Conservation (phyloP, 2,113 vertebrate genomes). For the Hydrolagus affinis region DNA sequence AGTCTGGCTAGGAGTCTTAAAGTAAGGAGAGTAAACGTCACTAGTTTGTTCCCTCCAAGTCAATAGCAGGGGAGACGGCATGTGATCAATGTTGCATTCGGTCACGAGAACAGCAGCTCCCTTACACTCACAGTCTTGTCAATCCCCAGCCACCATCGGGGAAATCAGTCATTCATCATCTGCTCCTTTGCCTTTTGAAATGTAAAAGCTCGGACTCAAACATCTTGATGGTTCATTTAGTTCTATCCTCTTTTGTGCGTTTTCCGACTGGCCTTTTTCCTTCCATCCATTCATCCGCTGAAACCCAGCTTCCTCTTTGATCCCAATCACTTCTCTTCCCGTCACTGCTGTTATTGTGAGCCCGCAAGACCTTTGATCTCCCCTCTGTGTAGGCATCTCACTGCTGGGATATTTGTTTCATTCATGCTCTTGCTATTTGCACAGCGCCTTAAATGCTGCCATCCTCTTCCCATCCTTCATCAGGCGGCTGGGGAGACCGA, state of each 20-base stretch:
- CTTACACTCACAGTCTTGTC: too few relatives aligned
- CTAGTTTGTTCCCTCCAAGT: too few relatives aligned
- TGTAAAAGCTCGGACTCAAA: conserved; percentile 45
- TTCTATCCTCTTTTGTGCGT: conserved; percentile 39
- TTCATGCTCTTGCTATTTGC: conserved; percentile 38
- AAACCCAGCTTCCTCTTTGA: conserved; percentile 44
- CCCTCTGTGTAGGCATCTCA: conserved; percentile 44
- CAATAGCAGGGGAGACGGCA: too few relatives aligned
- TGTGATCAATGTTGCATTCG: too few relatives aligned
- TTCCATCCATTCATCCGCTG: conserved; percentile 43
- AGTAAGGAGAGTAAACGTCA: too few relatives aligned
- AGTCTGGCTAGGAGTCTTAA: too few relatives aligned
- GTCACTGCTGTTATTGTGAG: conserved; percentile 47
- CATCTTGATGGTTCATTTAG: conserved; percentile 42
- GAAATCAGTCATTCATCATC: conserved; percentile 44
- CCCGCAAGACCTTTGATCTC: conserved; percentile 44
- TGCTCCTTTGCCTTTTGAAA: conserved; percentile 40
- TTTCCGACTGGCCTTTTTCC: conserved; percentile 43
- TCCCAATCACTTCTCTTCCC: conserved; percentile 38
- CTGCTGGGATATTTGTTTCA: conserved; percentile 35
- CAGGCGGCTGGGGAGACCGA: conserved; percentile 19
- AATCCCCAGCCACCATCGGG: neutral
- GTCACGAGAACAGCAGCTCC: too few relatives aligned
- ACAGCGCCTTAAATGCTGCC: conserved; percentile 34
- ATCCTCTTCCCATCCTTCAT: conserved; percentile 44